A percentile compares a stretch with the other conserved stretches of the same genome.
These are phyloP conservation scores for Alviniconcha strummeri DNA, from an alignment of 2,888 invertebrate species.

Conservation along the genomic window DNA sequence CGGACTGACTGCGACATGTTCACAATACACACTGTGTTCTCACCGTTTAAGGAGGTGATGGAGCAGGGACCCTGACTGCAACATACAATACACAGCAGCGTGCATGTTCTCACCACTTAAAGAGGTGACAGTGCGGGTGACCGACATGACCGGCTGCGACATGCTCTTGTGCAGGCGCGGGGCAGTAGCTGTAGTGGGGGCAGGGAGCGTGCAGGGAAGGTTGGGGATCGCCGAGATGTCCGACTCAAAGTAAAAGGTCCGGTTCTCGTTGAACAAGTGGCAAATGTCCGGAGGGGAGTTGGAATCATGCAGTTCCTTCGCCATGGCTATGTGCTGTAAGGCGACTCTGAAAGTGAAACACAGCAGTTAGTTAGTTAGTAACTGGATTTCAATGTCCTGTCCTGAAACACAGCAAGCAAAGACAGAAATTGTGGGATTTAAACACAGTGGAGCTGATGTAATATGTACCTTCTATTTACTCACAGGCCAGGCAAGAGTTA, in stretches of 20 bases:
- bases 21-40: too few relatives aligned
- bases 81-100: too few relatives aligned
- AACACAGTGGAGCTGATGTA: too few relatives aligned
- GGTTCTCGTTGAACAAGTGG: constrained; percentile 12
- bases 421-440: too few relatives aligned
- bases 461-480: too few relatives aligned
- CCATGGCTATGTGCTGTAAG: background rate
- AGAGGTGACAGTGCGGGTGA: background rate
- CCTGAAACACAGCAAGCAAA: background rate
- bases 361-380: too few relatives aligned
- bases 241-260: constrained; percentile 11
- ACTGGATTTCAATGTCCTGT: too few relatives aligned
- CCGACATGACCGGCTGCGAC: constrained; percentile 15
- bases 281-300: background rate
- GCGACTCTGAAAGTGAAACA: constrained; percentile 17
- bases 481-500: too few relatives aligned
- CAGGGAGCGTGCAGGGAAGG: background rate
- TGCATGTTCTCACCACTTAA: too few relatives aligned
- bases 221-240: constrained; percentile 16
- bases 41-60: too few relatives aligned
- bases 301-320: constrained; percentile 9
- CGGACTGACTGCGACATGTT: too few relatives aligned
- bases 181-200: background rate
- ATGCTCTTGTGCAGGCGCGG: background rate
- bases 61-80: too few relatives aligned